Percentiles rank a stretch among this genome's conserved stretches.
Conservation (phyloP, 2,113 vertebrate species). For the Cranoglanis bouderius region DNA sequence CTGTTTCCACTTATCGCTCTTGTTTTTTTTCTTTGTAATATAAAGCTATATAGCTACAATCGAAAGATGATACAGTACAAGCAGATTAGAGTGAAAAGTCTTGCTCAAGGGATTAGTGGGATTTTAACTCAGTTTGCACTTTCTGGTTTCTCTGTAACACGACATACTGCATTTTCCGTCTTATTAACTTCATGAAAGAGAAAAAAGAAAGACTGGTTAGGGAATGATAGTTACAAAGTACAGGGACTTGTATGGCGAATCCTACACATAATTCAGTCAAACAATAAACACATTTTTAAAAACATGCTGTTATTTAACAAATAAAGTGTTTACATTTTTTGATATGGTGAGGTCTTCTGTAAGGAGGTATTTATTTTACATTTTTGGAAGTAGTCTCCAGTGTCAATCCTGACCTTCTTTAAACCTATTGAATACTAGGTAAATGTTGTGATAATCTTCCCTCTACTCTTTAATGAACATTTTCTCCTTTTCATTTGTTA, state of each 20-base stretch:
- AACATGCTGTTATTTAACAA: not conserved
- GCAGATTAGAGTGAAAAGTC: not conserved
- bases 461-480: not conserved
- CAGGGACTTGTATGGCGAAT: not conserved
- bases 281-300: not conserved
- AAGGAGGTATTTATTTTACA: not conserved
- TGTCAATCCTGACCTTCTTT: not conserved
- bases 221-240: not conserved
- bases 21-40: not conserved
- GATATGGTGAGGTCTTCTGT: not conserved
- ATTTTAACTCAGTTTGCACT: not conserved
- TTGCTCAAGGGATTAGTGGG: not conserved
- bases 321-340: not conserved
- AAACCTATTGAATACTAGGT: not conserved
- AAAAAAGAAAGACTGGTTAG: not conserved
- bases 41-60: not conserved
- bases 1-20: not conserved
- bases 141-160: not conserved
- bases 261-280: not conserved
- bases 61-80: not conserved
- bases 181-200: not conserved
- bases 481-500: slow-evolving; percentile 9
- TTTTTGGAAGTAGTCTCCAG: not conserved
- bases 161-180: not conserved
- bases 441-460: not conserved